Percentiles rank a stretch among this genome's conserved stretches.
phyloP scores from a whole-genome alignment of 2,113 vertebrate genomes.

The Microcebus tavaratra region DNA sequence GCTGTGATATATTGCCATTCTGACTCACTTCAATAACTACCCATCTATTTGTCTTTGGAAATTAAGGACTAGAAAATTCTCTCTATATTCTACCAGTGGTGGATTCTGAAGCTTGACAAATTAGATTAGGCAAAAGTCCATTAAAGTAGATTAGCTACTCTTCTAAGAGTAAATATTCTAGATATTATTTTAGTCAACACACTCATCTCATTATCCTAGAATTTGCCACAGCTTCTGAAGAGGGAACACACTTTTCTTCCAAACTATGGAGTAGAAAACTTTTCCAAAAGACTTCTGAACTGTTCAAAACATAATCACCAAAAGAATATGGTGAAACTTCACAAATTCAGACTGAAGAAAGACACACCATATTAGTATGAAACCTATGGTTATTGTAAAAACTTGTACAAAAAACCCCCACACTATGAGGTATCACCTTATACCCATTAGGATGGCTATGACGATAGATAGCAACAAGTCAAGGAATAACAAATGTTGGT shows the following conservation, averaged over 20 bases:
- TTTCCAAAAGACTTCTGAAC: background rate
- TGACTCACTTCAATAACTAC: background rate
- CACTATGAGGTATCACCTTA: background rate
- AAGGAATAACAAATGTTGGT: background rate
- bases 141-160: background rate
- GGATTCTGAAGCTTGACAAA: background rate
- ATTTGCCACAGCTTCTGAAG: background rate
- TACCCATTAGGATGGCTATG: background rate
- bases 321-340: background rate
- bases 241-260: background rate
- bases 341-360: conserved; percentile 5
- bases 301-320: background rate
- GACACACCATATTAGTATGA: background rate
- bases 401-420: background rate
- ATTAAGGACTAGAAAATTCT: background rate
- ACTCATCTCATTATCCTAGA: background rate
- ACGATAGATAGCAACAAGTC: background rate
- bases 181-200: background rate
- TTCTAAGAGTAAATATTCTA: background rate
- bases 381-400: background rate
- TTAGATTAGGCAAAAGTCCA: background rate
- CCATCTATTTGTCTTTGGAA: background rate
- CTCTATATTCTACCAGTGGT: background rate
- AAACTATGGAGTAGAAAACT: background rate
- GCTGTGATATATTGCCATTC: background rate